Conservation (phyloP, 2,888 invertebrate species). For the Leptinotarsa juncta region DNA sequence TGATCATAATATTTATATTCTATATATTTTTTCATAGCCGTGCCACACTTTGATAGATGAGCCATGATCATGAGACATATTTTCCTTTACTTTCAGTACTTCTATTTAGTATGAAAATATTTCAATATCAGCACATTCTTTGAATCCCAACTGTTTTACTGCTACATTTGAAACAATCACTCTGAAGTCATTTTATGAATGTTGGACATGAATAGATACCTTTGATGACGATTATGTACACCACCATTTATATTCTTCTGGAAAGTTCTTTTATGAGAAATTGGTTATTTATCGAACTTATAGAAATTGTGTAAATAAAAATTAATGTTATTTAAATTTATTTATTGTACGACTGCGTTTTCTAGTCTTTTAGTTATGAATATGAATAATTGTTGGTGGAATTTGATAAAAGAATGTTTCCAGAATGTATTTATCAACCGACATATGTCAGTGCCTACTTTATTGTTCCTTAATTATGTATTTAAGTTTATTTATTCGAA, state of each 20-base stretch:
- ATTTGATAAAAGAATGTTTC: slow-evolving; percentile 21
- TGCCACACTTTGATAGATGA: not conserved
- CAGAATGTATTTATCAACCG: slow-evolving; percentile 12
- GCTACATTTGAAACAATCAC: too few relatives aligned
- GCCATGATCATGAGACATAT: not conserved
- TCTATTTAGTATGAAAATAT: not conserved
- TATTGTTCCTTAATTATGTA: slow-evolving; percentile 34
- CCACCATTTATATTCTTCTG: not conserved
- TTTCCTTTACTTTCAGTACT: not conserved
- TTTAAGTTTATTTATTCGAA: slow-evolving; percentile 34
- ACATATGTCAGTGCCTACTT: slow-evolving; percentile 5
- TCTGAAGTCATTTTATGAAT: too few relatives aligned
- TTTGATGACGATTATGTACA: not conserved
- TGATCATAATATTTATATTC: slow-evolving; percentile 10
- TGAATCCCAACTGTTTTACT: too few relatives aligned
- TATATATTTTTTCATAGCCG: not conserved
- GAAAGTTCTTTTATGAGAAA: slow-evolving; percentile 10
- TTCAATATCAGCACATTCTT: not conserved
- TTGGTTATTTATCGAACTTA: not conserved
- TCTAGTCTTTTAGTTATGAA: slow-evolving; percentile 42
- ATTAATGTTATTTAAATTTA: slow-evolving; percentile 32
- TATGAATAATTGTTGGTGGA: slow-evolving; percentile 28
- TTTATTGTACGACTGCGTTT: slow-evolving; percentile 44
- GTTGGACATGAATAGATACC: too few relatives aligned
- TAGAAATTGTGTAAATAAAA: slow-evolving; percentile 13